Base-by-base conservation (phyloP, 2,113 vertebrate species). In the Pluvialis apricaria region DNA sequence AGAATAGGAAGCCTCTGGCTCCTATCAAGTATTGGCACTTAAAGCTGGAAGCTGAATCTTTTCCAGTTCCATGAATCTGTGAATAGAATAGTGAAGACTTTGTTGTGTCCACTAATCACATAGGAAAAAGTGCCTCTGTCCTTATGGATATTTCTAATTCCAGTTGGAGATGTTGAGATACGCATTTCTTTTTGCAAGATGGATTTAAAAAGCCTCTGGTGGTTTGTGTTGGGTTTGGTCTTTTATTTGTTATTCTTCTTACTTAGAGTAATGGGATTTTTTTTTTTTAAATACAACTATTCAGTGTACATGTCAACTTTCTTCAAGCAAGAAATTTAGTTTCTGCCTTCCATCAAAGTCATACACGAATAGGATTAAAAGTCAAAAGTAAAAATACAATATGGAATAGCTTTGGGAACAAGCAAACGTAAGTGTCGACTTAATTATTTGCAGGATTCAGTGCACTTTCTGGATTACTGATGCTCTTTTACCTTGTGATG, bases 231-330 rank as follows among this genome's bases (percentile, higher is more conserved):
- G 3, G 9, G 6, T 85, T 88, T 77, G 31, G 0, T 1, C 29
- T n/a, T n/a, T 61, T 38, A 17, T 73, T 92, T 45, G 6, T 64
- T 69, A 3, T 36, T 91, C 1, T 45, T 64, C 49, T 88, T 83
- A 10, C 61, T 90, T 82, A 42, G 6, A 47, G 25, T 78, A 66
- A 73, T 77, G 28, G 15, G 3, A 12, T 40, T 68, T 40, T 32
- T 73, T 44, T 60, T 36, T 38, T 62, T 38, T 4, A 42, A 40
- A 22, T 11, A 17, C 0, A 0, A 5, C 24, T 85, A 2, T 60
- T 75, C 47, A 40, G 22, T 55, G 16, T 78, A 18, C 13, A 7
- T 51, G 9, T 36, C 32, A 69, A 5, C 28, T 80, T 13, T 88
- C 16, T 88, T 72, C 34, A 72, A n/a, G 15, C 5, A 79, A 60